Conservation (phyloP, 2,888 invertebrate species). For the Ethmia dodecea region DNA sequence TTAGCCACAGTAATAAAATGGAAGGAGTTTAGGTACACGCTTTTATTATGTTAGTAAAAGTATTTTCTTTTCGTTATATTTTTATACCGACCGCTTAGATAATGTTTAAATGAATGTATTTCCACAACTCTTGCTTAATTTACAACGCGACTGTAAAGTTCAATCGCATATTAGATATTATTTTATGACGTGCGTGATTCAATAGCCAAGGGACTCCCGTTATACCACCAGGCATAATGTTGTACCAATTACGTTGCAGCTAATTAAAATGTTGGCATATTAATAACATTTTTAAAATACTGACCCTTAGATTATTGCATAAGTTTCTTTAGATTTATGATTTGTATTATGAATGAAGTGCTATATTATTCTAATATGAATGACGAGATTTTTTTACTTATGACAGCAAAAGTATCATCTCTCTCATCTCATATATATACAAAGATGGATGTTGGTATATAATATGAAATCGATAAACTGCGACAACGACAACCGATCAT, state of each 20-base stretch:
- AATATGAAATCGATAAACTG: no score
- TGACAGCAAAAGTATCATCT: no score
- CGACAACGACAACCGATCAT: no score
- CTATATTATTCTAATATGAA: not conserved
- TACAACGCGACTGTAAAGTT: conserved; percentile 7
- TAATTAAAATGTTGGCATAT: conserved; percentile 23
- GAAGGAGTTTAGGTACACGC: no score
- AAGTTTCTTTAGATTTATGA: no score
- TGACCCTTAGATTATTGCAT: not conserved
- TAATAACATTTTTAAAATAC: not conserved
- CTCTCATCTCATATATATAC: no score
- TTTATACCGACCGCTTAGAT: no score
- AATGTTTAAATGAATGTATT: not conserved
- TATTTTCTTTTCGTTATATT: no score
- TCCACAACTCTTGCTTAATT: conserved; percentile 7
- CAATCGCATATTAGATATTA: conserved; percentile 18
- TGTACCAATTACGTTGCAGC: conserved; percentile 14
- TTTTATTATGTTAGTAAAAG: no score
- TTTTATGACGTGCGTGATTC: conserved; percentile 30
- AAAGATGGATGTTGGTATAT: no score
- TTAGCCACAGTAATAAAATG: no score
- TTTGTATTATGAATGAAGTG: not conserved
- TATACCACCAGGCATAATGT: conserved; percentile 3
- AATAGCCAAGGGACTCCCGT: conserved; percentile 20
- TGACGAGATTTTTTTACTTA: not conserved